These are phyloP conservation scores for Anguilla anguilla DNA, from an alignment of 2,797 vertebrate genomes.

Conservation along the genomic window DNA sequence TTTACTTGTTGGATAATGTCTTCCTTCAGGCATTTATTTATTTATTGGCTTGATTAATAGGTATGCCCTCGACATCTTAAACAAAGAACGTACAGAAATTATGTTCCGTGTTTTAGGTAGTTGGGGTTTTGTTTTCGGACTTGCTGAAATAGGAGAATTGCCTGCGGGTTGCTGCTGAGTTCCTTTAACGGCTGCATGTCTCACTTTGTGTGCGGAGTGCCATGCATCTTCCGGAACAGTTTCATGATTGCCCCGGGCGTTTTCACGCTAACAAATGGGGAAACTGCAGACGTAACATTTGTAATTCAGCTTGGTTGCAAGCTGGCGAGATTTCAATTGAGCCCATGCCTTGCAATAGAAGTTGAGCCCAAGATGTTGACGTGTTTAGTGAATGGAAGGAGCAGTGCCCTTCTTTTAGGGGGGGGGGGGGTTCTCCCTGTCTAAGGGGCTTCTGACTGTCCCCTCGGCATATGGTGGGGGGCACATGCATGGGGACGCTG, in stretches of 20 bases:
- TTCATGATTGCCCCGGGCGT: not conserved
- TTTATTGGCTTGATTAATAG: not conserved
- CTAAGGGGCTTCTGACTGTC: not conserved
- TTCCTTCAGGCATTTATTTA: slow-evolving; percentile 17
- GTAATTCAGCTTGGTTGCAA: not conserved
- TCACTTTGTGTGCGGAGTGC: not conserved
- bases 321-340: not conserved
- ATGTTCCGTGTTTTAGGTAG: not conserved
- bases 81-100: not conserved
- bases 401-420: not conserved
- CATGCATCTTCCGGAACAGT: not conserved
- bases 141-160: not conserved
- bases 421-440: not conserved
- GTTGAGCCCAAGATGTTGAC: not conserved
- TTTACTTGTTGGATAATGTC: slow-evolving; percentile 21
- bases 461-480: too few relatives aligned
- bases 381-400: not conserved
- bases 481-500: not conserved
- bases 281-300: not conserved
- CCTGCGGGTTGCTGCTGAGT: not conserved
- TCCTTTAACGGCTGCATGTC: not conserved
- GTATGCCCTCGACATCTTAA: not conserved
- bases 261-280: not conserved
- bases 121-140: not conserved
- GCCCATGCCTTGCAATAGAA: not conserved